Conservation (phyloP, 2,797 vertebrate genomes). For the Calcarius lapponicus region DNA sequence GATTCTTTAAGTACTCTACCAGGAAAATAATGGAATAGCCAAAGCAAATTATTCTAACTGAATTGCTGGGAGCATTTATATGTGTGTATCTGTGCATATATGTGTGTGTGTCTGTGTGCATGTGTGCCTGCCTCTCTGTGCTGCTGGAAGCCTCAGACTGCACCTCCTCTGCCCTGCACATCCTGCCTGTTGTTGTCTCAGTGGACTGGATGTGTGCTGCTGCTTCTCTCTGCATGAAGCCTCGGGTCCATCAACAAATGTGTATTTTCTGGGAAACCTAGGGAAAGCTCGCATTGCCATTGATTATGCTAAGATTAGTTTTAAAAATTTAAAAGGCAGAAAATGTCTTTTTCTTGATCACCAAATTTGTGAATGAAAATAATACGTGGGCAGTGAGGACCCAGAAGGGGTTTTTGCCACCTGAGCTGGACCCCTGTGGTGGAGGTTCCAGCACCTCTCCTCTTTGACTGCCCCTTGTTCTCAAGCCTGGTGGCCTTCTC, state of each 20-base stretch:
- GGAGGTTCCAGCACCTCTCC: background rate
- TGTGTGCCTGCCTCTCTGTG: background rate
- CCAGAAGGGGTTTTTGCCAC: background rate
- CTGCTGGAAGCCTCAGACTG: background rate
- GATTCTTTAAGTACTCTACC: slow-evolving; percentile 21
- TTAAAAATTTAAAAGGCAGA: background rate
- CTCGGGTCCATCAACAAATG: background rate
- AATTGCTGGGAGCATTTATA: background rate
- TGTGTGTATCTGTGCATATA: accelerated
- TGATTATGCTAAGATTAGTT: background rate
- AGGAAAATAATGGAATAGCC: slow-evolving; percentile 27
- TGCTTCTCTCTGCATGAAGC: background rate
- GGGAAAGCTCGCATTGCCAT: background rate
- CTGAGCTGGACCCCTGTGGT: background rate
- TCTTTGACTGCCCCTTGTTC: background rate
- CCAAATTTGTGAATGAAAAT: background rate
- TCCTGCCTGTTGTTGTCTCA: background rate
- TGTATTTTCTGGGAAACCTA: background rate
- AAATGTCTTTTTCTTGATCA: background rate
- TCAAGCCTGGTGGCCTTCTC: background rate
- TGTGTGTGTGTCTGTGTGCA: background rate
- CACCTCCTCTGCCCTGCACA: background rate
- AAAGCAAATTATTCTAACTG: background rate
- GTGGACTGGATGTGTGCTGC: background rate
- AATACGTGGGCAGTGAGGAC: background rate